Percentiles rank a stretch among this genome's conserved stretches.
These are phyloP conservation scores for Nesometra sesokonis DNA, from an alignment of 35 echinoderm and acorn worm species.

Conservation along the genomic window DNA sequence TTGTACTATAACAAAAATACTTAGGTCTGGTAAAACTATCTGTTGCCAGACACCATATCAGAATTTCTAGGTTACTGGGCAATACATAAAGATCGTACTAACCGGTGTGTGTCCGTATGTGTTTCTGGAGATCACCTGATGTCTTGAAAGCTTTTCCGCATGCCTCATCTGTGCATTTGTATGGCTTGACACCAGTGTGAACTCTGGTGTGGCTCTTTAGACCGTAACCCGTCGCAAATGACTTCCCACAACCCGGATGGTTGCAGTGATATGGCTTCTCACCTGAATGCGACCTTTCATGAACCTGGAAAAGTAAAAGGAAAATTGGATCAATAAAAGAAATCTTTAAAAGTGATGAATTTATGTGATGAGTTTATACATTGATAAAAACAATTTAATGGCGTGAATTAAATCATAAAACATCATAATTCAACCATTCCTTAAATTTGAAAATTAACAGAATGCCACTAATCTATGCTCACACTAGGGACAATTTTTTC, in stretches of 20 bases:
- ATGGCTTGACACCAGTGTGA: constrained; percentile 93
- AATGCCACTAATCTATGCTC: too few species aligned
- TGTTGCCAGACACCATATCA: too few species aligned
- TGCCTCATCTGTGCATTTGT: constrained; percentile 62
- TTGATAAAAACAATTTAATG: too few species aligned
- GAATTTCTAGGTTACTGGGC: too few species aligned
- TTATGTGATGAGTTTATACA: too few species aligned
- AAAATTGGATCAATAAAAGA: not conserved
- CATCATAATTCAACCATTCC: too few species aligned
- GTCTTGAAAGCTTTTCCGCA: constrained; percentile 97
- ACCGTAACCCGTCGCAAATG: constrained; percentile 89
- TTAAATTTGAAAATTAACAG: too few species aligned
- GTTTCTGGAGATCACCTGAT: constrained; percentile 75
- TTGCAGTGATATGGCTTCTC: constrained; percentile 89
- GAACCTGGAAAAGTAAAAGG: constrained; percentile 47
- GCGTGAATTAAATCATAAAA: too few species aligned
- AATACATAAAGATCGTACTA: not conserved
- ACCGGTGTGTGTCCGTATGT: constrained; percentile 49
- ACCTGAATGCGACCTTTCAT: constrained; percentile 86
- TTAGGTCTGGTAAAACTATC: too few species aligned
- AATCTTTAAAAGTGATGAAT: too few species aligned
- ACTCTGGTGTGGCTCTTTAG: constrained; percentile 91
- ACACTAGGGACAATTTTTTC: too few species aligned
- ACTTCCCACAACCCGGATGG: constrained; percentile 67
- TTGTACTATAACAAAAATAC: too few species aligned